Base-by-base conservation (phyloP, 2,888 invertebrate genomes). In the Sinodicranocentrus sp. region DNA sequence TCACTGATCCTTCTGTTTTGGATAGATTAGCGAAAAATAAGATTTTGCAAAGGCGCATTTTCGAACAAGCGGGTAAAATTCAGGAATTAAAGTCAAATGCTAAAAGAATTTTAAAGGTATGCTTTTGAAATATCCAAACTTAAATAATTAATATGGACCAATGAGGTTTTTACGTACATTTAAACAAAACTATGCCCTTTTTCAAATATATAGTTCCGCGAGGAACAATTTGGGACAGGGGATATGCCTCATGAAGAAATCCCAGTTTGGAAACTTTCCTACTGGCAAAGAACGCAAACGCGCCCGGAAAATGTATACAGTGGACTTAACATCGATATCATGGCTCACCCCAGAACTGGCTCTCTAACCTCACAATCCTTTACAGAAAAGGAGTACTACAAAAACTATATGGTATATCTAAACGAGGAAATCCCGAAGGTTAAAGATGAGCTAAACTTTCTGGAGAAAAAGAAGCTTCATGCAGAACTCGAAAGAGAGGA, bases 1-100 rank as follows among this genome's bases (percentile, higher is more conserved):
- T 88, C 8, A 87, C 88, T 0, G 88, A 88, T 54, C 88, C 88
- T 0, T 88, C 88, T 10, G 83, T 88, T n/a, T 65, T 88, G 67
- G 88, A 88, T 57, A 61, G 88, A 19, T 78, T 88, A 13, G 84
- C 86, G 0, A 88, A 87, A 44, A 86, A 88, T 33, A 84, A 86
- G 54, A 83, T 88, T 15, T 72, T 88, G 1, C 87, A 87, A 54
- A 85, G 86, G 48, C 61, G 88, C 26, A 54, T 88, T n/a, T 67
- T 70, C 8, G 67, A 80, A 0, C 87, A 88, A 52, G 72, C 86
- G 0, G 75, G 83, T 15, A 87, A 84, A 67, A 85, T 88, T 8
- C 85, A 86, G 23, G 80, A 86, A 43, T 48, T 87, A 43, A 87
- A 88, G 61, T 33, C 57, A 39, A 86, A 59, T 67, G 87, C 86